Evolutionary conservation across 2,888 invertebrate species (phyloP).

Genomic region (Phania funesta): DNA sequence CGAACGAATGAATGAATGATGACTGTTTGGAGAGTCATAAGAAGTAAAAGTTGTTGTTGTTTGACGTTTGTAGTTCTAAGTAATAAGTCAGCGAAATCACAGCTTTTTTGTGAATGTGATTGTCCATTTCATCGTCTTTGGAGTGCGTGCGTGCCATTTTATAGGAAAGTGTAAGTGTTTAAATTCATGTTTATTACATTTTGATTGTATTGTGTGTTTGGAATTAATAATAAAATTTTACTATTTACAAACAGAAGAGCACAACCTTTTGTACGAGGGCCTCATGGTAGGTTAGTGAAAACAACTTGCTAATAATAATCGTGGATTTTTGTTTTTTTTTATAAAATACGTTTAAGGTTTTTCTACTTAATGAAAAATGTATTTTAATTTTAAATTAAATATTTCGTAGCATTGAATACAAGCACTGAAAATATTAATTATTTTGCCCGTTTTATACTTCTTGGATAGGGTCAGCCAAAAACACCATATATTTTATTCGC

Average conservation of each 20-base stretch:
- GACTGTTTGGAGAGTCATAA: constrained; percentile 30
- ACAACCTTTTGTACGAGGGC: constrained; percentile 7
- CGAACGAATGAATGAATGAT: constrained; percentile 5
- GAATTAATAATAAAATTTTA: constrained; percentile 52
- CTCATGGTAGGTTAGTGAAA: too few species aligned
- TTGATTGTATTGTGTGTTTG: constrained; percentile 49
- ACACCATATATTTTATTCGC: too few species aligned
- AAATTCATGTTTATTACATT: constrained; percentile 63
- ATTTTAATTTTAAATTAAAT: too few species aligned
- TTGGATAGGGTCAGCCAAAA: too few species aligned
- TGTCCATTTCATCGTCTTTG: constrained; percentile 38
- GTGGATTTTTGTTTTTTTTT: not conserved
- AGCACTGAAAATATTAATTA: too few species aligned
- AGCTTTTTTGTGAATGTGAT: constrained; percentile 4
- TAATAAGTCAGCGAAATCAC: constrained; percentile 36
- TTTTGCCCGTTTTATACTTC: too few species aligned
- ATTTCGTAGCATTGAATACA: too few species aligned
- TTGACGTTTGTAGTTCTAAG: constrained; percentile 5
- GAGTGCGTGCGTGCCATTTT: constrained; percentile 10
- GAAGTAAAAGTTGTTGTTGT: constrained; percentile 29
- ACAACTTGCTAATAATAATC: too few species aligned
- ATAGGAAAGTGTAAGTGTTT: constrained; percentile 65
- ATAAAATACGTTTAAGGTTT: too few species aligned
- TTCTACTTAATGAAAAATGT: too few species aligned
- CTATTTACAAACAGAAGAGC: not conserved